Base-by-base conservation (phyloP, 1,140 invertebrate genomes). In the Cydia splendana region DNA sequence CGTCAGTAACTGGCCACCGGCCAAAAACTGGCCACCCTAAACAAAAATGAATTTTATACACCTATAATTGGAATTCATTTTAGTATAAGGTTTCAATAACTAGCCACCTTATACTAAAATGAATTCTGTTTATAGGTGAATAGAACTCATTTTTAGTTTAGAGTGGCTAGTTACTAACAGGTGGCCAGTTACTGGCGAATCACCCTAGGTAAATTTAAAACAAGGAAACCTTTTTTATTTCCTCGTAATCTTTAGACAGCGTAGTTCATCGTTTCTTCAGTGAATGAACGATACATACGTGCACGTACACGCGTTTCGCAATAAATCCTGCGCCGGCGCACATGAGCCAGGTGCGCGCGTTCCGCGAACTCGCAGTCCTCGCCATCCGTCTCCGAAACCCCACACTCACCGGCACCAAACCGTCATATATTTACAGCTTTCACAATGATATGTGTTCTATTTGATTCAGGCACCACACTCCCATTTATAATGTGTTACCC, bases 281-380 rank as follows among this genome's bases (percentile, higher is more conserved):
- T 18, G 53, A 57, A 57, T 18, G 53, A 57, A 57, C 53, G n/a
- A 18, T 57, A 57, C 15, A n/a, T 18, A 57, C 53, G 53, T 57
- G n/a, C 53, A 57, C 53, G 53, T 18, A 20, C n/a, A 62, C 20
- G 57, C 57, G 57, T 62, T 62, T 62, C 20, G 57, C 57, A 24
- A 62, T 62, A 62, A 62, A 62, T 62, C 57, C 18, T 62, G 57
- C 57, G 57, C 57, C 7, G 57, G 57, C 57, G 57, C 57, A 62
- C 4, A 62, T 24, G 57, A 24, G 57, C 57, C 57, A 62, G 57
- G 57, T 62, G 57, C 57, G 57, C 57, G 57, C 20, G 57, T 62
- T 62, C 57, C 57, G 9, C 57, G 57, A 62, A 62, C 57, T 24
- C 57, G 9, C 57, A n/a, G 53, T 6, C 15, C 53, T 10, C 18